Base-by-base conservation (phyloP, 2,113 vertebrate genomes). In the Silurus meridionalis region DNA sequence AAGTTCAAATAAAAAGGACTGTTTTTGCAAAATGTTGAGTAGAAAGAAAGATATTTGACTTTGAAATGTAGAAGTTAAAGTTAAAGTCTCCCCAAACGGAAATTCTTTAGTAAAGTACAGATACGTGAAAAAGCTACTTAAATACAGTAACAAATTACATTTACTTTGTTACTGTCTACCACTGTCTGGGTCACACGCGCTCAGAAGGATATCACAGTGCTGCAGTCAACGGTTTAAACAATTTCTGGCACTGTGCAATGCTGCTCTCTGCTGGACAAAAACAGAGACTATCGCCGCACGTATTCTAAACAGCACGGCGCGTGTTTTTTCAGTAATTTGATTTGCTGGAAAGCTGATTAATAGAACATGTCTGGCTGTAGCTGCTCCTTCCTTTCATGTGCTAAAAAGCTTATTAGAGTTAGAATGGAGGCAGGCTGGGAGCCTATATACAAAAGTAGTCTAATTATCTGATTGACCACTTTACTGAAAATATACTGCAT, bases 191-290 rank as follows among this genome's bases (percentile, higher is more conserved):
- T 10, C 48, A 52, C 48, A 23, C 19, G 23, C 1, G 6, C 25
- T 4, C 25, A 11, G 55, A 4, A 0, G 77, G 14, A 78, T 55
- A 25, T 50, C n/a, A 5, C 46, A 0, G 23, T 53, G 55, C 6
- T 17, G 0, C 19, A 2, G 4, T 19, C 58, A 58, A 28, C 53
- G 19, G 46, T 37, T 10, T 28, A 58, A 55, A 60, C 17, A 13
- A 37, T 23, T 57, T 82, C 1, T 19, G 28, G 46, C 63, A 63
- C 9, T 71, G 50, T 69, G 11, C 72, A 91, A 89, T 80, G 61
- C 89, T 89, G 74, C 90, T 85, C 89, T 92, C 92, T 91, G 84
- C 89, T 93, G 93, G 84, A 81, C 48, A 80, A 25, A 13, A n/a
- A 71, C 80, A 55, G 3, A 4, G 28, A 84, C 46, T 53, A 13